These are phyloP conservation scores for Oceanites oceanicus DNA, from an alignment of 2,113 vertebrate genomes.

Conservation along the genomic window DNA sequence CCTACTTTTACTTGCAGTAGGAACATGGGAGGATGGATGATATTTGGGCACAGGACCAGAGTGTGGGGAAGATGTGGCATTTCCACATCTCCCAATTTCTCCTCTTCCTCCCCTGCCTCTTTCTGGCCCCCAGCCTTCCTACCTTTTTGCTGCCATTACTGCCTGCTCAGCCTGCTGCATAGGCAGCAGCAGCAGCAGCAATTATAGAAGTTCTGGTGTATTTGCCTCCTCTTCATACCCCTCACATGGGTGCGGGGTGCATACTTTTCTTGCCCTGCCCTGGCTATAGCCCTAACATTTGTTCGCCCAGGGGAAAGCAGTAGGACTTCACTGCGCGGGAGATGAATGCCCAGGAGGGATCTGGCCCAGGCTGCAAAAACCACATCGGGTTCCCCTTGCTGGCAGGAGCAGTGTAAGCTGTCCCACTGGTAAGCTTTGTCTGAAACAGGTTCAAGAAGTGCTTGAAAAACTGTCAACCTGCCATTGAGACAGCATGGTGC, in stretches of 20 bases:
- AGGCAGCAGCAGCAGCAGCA: background rate
- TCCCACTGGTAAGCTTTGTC: background rate
- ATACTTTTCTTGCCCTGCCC: background rate
- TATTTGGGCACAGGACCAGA: background rate
- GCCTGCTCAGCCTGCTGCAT: background rate
- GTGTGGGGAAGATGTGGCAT: background rate
- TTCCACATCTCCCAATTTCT: background rate
- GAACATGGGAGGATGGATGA: background rate
- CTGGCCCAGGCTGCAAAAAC: background rate
- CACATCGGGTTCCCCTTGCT: fast-evolving
- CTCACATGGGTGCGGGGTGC: background rate
- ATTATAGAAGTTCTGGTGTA: background rate
- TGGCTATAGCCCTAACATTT: background rate
- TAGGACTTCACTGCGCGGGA: background rate
- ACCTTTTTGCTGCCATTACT: background rate
- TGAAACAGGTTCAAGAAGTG: background rate
- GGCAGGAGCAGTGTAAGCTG: background rate
- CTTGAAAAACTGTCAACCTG: slow-evolving; percentile 7
- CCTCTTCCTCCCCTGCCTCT: background rate
- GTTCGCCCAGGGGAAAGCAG: background rate
- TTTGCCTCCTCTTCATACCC: background rate
- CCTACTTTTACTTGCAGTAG: background rate
- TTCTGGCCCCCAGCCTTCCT: background rate
- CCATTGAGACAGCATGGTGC: background rate
- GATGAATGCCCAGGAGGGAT: background rate